These are phyloP conservation scores for Cryptomyrus ogoouensis DNA, from an alignment of 2,113 vertebrate genomes.

Conservation along the genomic window DNA sequence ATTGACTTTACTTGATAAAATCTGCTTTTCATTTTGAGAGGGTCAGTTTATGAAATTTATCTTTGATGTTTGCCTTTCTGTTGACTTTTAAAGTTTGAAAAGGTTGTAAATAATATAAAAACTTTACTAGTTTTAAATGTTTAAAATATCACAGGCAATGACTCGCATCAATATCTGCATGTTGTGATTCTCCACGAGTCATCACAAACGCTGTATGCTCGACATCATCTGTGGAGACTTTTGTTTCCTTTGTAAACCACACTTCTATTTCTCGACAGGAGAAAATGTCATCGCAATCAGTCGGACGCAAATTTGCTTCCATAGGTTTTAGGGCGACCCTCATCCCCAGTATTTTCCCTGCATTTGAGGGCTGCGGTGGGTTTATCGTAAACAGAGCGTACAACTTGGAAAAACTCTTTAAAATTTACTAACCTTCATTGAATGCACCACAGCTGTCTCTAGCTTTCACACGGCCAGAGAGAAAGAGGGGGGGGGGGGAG, in stretches of 20 bases:
- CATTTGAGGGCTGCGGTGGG: constrained; percentile 16
- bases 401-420: background rate
- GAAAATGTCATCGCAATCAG: constrained; percentile 32
- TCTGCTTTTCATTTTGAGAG: constrained; percentile 14
- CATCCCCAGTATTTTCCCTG: background rate
- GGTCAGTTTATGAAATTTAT: constrained; percentile 7
- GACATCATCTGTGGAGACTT: background rate
- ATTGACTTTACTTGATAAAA: constrained; percentile 14
- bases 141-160: background rate
- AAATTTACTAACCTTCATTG: constrained; percentile 4
- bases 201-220: background rate
- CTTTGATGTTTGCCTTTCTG: constrained; percentile 7
- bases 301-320: constrained; percentile 26
- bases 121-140: background rate
- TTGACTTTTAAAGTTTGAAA: background rate
- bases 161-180: background rate
- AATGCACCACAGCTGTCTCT: constrained; percentile 20
- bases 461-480: constrained; percentile 13
- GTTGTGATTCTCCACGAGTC: background rate
- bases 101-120: background rate
- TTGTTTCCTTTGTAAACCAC: constrained; percentile 30
- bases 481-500: background rate
- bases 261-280: constrained; percentile 21
- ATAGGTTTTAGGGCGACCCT: background rate
- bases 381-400: background rate